These are phyloP conservation scores for Malurus alboscapulatus DNA, from an alignment of 2,113 vertebrate species.

Conservation along the genomic window DNA sequence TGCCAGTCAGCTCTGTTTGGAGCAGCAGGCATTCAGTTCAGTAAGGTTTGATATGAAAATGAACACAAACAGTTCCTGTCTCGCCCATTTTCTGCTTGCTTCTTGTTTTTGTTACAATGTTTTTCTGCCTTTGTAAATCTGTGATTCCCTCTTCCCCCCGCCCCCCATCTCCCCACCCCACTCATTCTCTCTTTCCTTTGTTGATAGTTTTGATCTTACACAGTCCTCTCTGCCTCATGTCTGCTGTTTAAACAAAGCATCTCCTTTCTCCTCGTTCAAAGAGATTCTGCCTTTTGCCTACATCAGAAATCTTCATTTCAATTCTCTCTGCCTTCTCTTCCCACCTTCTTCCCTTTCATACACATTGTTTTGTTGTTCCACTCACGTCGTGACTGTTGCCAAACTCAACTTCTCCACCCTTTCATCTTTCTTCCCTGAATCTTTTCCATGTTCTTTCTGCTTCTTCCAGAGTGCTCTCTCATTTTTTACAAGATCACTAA, in stretches of 20 bases:
- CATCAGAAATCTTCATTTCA: neutral
- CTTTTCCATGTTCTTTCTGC: neutral
- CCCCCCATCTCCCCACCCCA: rapidly evolving
- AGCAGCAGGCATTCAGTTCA: neutral
- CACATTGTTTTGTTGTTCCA: neutral
- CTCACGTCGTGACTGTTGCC: neutral
- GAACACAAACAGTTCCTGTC: neutral
- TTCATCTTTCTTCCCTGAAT: neutral
- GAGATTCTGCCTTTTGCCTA: neutral
- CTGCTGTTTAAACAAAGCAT: neutral
- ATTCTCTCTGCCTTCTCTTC: neutral
- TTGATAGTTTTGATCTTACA: neutral
- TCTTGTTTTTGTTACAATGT: neutral
- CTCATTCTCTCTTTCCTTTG: neutral
- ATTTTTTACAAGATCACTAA: neutral
- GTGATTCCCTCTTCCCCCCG: rapidly evolving
- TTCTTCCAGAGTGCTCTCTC: neutral
- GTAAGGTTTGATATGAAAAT: neutral
- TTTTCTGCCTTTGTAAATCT: neutral
- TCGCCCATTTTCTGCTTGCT: neutral
- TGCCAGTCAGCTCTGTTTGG: neutral
- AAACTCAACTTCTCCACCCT: neutral
- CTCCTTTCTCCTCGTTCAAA: neutral
- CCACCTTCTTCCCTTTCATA: neutral
- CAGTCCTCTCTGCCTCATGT: neutral